Percentiles rank a stretch among this genome's conserved stretches.
Conservation (phyloP, 2,113 vertebrate genomes). For the Dasyprocta punctata region DNA sequence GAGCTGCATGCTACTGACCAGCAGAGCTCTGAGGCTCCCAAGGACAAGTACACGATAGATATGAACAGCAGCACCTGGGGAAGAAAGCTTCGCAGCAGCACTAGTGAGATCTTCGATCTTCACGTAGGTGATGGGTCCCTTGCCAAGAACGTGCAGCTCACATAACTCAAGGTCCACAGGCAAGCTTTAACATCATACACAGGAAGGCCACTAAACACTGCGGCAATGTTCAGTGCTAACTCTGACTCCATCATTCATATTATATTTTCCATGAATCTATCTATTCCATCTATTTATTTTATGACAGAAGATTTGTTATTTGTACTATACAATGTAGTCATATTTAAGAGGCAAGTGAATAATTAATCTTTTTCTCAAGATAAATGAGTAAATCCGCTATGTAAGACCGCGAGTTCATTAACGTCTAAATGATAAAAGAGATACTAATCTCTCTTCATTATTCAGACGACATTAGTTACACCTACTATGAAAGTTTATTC, state of each 20-base stretch:
- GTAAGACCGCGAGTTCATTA: slow-evolving; percentile 91
- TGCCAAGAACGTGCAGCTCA: background rate
- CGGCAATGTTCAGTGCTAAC: background rate
- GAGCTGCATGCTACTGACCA: accelerated
- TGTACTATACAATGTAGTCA: slow-evolving; percentile 79
- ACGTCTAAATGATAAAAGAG: slow-evolving; percentile 91
- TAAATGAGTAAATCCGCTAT: slow-evolving; percentile 87
- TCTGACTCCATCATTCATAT: background rate
- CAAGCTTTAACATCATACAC: background rate
- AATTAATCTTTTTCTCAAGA: slow-evolving; percentile 94
- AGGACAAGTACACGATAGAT: background rate
- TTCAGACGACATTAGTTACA: slow-evolving; percentile 79
- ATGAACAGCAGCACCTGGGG: accelerated
- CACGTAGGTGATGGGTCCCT: background rate
- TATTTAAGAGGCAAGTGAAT: slow-evolving; percentile 88
- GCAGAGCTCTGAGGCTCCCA: accelerated
- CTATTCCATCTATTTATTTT: background rate
- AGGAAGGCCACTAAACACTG: background rate
- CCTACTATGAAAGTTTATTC: slow-evolving; percentile 78
- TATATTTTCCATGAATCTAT: background rate
- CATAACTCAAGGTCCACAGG: accelerated
- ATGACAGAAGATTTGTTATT: background rate
- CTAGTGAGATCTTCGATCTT: background rate
- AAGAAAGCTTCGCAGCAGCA: background rate
- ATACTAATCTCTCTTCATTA: slow-evolving; percentile 85